phyloP scores from a whole-genome alignment of 2,113 vertebrate genomes.

The Psilopogon haemacephalus region DNA sequence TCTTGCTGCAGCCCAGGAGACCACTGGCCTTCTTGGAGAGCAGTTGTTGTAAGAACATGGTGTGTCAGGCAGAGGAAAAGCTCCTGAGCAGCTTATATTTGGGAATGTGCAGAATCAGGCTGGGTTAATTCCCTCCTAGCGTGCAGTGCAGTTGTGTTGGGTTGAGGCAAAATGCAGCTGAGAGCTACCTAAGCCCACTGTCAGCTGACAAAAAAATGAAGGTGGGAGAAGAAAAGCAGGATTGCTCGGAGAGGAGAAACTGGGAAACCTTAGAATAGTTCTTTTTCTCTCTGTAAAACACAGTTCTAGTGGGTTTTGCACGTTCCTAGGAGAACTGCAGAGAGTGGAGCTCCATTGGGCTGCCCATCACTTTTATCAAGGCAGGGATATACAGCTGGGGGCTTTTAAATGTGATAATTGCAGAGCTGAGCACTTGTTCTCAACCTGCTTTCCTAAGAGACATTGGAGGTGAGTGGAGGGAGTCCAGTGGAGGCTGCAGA shows the following conservation, averaged over 20 bases:
- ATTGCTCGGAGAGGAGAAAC: background rate
- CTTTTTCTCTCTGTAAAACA: background rate
- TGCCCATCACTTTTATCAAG: background rate
- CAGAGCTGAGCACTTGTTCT: background rate
- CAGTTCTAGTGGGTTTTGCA: background rate
- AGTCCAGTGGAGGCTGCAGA: too few species aligned
- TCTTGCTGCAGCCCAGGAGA: too few species aligned
- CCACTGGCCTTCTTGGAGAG: too few species aligned
- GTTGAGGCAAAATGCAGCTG: background rate
- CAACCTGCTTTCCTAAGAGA: background rate
- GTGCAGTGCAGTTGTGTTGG: background rate
- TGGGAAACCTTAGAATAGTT: background rate
- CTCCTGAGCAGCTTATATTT: accelerated
- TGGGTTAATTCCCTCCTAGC: accelerated
- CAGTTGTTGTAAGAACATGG: too few species aligned
- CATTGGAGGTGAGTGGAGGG: background rate
- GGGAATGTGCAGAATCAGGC: background rate
- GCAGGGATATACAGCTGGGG: accelerated
- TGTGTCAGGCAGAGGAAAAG: accelerated
- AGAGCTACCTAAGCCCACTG: accelerated
- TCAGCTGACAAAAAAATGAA: background rate
- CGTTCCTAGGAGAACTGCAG: background rate
- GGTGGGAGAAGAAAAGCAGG: background rate
- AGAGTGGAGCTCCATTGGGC: background rate
- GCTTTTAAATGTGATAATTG: accelerated